Base-by-base conservation (phyloP, 2,113 vertebrate genomes). In the Phalacrocorax pelagicus region DNA sequence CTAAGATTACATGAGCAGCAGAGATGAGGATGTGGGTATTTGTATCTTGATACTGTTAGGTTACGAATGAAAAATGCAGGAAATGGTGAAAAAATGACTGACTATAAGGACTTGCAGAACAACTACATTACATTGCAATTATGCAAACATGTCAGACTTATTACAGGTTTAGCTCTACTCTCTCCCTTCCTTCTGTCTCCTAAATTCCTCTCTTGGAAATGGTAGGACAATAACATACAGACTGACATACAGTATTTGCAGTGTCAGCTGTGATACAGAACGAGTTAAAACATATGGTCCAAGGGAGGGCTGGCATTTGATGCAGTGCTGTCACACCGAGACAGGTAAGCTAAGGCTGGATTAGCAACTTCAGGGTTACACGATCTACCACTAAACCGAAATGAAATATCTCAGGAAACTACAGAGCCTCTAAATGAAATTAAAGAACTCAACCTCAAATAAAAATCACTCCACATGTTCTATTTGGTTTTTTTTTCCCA, bases 131-230 rank as follows among this genome's bases (percentile, higher is more conserved):
- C 61, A 72, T 24, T 66, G 46, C 54, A 47, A 29, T 54, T 54
- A 63, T n/a, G 55, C 65, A 69, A 87, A 46, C 46, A 27, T 38
- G 61, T 65, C 83, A 62, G 82, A 57, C 61, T 81, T 89, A 46
- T 61, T 70, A 59, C 34, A 66, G 36, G 26, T 63, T 81, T 69
- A 38, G 46, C n/a, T 71, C 81, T 55, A 27, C 6, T 27, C 40
- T 71, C 40, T 71, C 40, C 59, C 86, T 91, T 92, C 82, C 95
- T 96, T 88, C 85, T 89, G 66, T 94, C 49, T 55, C 78, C 63
- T 55, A n/a, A 29, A 73, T 92, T 94, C 88, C 44, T 86, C 58
- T 77, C 12, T 46, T 88, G 85, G 81, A 88, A 86, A 40, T 58
- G 46, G 71, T 42, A 59, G 92, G 90, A 90, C 69, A 72, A 22